phyloP scores from a whole-genome alignment of 2,797 vertebrate species.

The Myripristis murdjan region DNA sequence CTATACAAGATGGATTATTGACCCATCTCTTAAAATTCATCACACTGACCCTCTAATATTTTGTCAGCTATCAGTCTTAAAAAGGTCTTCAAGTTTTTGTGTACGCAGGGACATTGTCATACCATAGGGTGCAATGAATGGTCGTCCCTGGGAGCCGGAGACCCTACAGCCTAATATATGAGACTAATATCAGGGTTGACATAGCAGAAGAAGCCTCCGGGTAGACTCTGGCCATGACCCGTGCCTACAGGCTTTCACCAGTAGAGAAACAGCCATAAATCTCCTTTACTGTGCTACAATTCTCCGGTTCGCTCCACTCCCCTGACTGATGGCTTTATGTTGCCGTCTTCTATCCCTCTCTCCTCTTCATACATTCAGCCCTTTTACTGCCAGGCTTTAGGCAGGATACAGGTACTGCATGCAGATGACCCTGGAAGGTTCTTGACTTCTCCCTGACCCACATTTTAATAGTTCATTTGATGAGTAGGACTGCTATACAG shows the following conservation, averaged over 20 bases:
- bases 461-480: neutral
- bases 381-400: neutral
- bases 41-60: no score
- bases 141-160: neutral
- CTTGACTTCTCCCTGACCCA: neutral
- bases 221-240: slow-evolving; percentile 69
- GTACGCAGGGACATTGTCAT: no score
- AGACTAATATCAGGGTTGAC: slow-evolving; percentile 60
- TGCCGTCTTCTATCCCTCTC: slow-evolving; percentile 30
- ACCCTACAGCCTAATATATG: slow-evolving; percentile 56
- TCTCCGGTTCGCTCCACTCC: slow-evolving; percentile 45
- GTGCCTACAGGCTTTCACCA: slow-evolving; percentile 57
- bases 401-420: neutral
- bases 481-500: neutral
- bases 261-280: slow-evolving; percentile 65
- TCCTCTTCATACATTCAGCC: neutral
- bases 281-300: slow-evolving; percentile 67
- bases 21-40: no score
- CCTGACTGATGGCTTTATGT: slow-evolving; percentile 69
- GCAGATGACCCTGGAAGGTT: neutral
- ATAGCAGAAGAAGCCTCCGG: slow-evolving; percentile 53
- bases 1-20: no score
- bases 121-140: no score
- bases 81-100: no score
- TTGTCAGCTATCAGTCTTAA: no score